phyloP scores from a whole-genome alignment of 35 echinoderm and acorn worm species.

The Hemicentrotus pulcherrimus region DNA sequence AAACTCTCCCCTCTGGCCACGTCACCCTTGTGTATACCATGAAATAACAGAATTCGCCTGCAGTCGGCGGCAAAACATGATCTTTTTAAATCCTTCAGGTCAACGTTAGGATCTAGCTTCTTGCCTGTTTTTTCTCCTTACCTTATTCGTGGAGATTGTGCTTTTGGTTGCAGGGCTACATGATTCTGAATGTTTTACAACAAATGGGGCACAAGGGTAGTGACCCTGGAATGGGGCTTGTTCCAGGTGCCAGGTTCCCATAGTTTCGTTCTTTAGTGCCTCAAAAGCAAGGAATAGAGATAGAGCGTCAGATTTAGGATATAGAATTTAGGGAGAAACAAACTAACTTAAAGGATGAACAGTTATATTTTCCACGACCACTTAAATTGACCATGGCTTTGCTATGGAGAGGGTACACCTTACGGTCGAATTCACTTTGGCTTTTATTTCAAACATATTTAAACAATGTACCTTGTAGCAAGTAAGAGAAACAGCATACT shows the following conservation, averaged over 20 bases:
- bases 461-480: neutral
- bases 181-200: neutral
- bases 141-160: neutral
- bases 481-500: too few species aligned
- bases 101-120: too few species aligned
- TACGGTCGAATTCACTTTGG: too few species aligned
- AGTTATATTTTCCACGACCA: neutral
- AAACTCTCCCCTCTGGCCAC: neutral
- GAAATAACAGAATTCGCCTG: neutral
- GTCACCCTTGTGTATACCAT: conserved; percentile 15
- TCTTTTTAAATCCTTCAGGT: neutral
- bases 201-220: neutral
- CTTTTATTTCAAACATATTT: neutral
- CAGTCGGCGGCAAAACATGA: neutral
- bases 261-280: too few species aligned
- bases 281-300: too few species aligned
- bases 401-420: neutral
- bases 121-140: neutral
- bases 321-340: too few species aligned
- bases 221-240: neutral
- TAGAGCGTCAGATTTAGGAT: too few species aligned
- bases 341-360: neutral
- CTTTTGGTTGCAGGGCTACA: neutral
- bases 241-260: neutral
- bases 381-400: neutral